Conservation (phyloP, 2,113 vertebrate genomes). For the Hippocampus comes region DNA sequence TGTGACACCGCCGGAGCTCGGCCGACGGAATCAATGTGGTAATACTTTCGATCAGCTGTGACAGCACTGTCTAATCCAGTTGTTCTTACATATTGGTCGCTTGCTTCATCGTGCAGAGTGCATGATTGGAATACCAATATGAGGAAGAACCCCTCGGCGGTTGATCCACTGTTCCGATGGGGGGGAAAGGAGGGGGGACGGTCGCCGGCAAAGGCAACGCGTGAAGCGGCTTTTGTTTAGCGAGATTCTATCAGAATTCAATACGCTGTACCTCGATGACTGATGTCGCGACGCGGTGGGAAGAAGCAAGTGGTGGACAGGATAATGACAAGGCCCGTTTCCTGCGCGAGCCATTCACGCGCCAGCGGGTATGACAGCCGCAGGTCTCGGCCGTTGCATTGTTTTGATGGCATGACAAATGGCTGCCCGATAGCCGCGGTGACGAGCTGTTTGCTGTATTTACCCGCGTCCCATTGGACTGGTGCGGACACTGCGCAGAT, state of each 20-base stretch:
- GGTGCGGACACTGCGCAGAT: constrained; percentile 48
- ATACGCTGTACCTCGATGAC: constrained; percentile 50
- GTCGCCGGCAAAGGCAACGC: constrained; percentile 4
- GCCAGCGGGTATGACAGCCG: constrained; percentile 40
- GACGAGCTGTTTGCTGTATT: constrained; percentile 58
- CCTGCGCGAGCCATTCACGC: constrained; percentile 57
- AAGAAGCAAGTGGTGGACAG: constrained; percentile 58
- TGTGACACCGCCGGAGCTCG: constrained; percentile 14
- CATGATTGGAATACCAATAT: constrained; percentile 55
- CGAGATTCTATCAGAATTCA: constrained; percentile 64
- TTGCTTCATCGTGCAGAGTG: constrained; percentile 27
- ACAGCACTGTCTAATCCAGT: constrained; percentile 39
- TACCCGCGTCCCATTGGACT: constrained; percentile 60
- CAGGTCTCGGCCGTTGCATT: constrained; percentile 49
- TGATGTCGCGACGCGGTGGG: constrained; percentile 54
- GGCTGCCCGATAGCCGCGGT: constrained; percentile 39
- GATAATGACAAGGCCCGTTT: constrained; percentile 65
- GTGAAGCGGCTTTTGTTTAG: constrained; percentile 31
- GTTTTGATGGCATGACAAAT: constrained; percentile 67
- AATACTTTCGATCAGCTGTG: constrained; percentile 32
- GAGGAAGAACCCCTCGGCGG: constrained; percentile 25
- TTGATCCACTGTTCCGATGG: constrained; percentile 23
- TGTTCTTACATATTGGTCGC: constrained; percentile 18
- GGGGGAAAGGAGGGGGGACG: neutral
- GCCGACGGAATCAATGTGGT: constrained; percentile 13